A percentile compares a stretch with the other conserved stretches of the same genome.
Evolutionary conservation across 2,797 vertebrate species (phyloP).

Genomic region (Yasuhikotakia modesta): DNA sequence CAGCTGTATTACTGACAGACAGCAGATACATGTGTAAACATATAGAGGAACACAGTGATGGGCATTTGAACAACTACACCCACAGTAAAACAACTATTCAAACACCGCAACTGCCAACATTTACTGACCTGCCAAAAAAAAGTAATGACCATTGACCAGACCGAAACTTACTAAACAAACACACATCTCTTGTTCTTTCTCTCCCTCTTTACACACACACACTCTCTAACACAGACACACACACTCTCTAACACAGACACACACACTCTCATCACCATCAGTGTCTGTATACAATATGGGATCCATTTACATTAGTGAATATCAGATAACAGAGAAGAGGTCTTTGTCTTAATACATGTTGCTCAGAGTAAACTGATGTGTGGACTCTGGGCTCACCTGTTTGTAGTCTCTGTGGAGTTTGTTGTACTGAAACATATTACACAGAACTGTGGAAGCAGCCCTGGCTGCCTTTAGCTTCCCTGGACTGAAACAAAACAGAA

Average conservation of each 20-base stretch:
- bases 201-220: too few species aligned
- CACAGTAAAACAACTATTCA: constrained; percentile 1
- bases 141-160: constrained; percentile 8
- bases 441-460: constrained; percentile 89
- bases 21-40: constrained; percentile 27
- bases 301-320: constrained; percentile 1
- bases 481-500: constrained; percentile 69
- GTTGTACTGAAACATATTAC: constrained; percentile 96
- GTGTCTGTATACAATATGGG: constrained; percentile 1
- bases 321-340: constrained; percentile 7
- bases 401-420: constrained; percentile 95
- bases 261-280: too few species aligned
- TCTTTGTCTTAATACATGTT: background rate
- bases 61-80: background rate
- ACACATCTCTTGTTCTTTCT: too few species aligned
- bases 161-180: constrained; percentile 19
- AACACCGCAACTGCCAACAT: background rate
- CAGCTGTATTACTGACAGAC: constrained; percentile 32
- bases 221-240: too few species aligned
- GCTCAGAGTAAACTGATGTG: constrained; percentile 3
- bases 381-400: constrained; percentile 71
- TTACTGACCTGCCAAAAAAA: constrained; percentile 25
- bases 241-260: background rate
- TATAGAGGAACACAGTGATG: background rate
- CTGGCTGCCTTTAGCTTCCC: constrained; percentile 87